Base-by-base conservation (phyloP, 2,888 invertebrate species). In the Odontocolon sp. region DNA sequence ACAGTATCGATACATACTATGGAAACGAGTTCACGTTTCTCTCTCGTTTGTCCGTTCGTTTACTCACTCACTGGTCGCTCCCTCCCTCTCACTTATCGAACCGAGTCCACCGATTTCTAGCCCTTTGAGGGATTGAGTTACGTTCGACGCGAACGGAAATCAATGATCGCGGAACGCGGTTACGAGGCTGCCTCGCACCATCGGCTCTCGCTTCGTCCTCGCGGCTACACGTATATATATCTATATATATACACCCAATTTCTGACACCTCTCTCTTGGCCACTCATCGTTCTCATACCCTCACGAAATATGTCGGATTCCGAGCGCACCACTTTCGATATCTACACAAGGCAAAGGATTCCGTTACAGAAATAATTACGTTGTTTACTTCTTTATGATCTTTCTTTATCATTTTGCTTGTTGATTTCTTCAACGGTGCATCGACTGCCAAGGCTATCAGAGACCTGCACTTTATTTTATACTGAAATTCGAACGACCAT, bases 141-240 rank as follows among this genome's bases (percentile, higher is more conserved):
- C 72, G 75, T 74, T 78, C 40, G 77, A 80, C 69, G 61, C 18
- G 42, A 72, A 66, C 73, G 78, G 79, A 81, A 83, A 81, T 84
- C 83, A 81, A 83, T 84, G 81, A 81, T 82, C 79, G 81, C 42
- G 76, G 79, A 79, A 84, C 79, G 79, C 83, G 84, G 82, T 84
- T 83, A 84, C 79, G 81, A 67, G 76, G 74, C 68, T 79, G 66
- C 61, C 56, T 57, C 75, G 73, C 54, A 45, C 64, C 70, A 50
- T 45, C 31, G 59, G 54, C 57, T 75, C 72, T 59, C 72, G 67
- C 61, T 18, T 68, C 67, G 56, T 54, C 23, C 72, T 70, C 23
- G 36, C 52, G 54, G 40, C 36, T n/a, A n/a, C n/a, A n/a, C n/a
- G n/a, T n/a, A n/a, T n/a, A n/a, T n/a, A n/a, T n/a, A 50, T 38